phyloP scores from a whole-genome alignment of 2,888 invertebrate genomes.

The Allygus modestus region DNA sequence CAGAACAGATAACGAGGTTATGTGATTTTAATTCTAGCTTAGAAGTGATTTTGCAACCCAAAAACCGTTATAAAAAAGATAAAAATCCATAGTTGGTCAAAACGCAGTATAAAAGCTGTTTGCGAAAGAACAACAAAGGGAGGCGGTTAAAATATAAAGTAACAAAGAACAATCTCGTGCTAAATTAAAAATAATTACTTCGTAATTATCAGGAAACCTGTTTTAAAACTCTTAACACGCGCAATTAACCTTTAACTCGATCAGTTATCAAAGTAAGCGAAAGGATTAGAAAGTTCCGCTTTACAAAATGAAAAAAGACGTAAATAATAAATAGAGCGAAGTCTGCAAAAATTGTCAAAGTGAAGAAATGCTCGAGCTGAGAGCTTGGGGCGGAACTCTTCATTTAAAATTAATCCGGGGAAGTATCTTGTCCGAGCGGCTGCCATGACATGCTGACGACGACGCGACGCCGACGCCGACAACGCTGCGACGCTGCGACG shows the following conservation, averaged over 20 bases:
- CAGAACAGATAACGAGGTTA: too few species aligned
- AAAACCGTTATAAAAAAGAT: too few species aligned
- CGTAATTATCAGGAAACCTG: background rate
- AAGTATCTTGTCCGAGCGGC: slow-evolving; percentile 37
- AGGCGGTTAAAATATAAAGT: background rate
- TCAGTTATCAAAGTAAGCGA: slow-evolving; percentile 16
- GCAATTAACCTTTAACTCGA: slow-evolving; percentile 20
- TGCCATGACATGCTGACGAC: background rate
- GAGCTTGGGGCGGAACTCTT: slow-evolving; percentile 50
- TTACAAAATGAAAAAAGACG: slow-evolving; percentile 39
- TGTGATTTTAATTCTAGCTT: too few species aligned
- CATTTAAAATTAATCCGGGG: slow-evolving; percentile 50
- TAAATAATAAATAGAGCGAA: slow-evolving; percentile 53
- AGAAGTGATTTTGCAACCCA: too few species aligned
- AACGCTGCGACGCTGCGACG: too few species aligned
- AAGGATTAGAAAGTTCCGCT: slow-evolving; percentile 37
- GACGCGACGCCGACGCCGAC: too few species aligned
- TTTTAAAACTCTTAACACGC: slow-evolving; percentile 13
- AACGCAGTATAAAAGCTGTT: too few species aligned
- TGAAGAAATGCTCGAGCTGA: slow-evolving; percentile 45
- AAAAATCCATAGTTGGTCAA: too few species aligned
- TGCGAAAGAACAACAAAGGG: too few species aligned
- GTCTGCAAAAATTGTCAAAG: slow-evolving; percentile 57
- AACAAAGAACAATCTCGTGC: background rate
- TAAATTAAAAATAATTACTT: background rate